These are phyloP conservation scores for Zosterops pallidus DNA, from an alignment of 2,113 vertebrate species.

Conservation along the genomic window DNA sequence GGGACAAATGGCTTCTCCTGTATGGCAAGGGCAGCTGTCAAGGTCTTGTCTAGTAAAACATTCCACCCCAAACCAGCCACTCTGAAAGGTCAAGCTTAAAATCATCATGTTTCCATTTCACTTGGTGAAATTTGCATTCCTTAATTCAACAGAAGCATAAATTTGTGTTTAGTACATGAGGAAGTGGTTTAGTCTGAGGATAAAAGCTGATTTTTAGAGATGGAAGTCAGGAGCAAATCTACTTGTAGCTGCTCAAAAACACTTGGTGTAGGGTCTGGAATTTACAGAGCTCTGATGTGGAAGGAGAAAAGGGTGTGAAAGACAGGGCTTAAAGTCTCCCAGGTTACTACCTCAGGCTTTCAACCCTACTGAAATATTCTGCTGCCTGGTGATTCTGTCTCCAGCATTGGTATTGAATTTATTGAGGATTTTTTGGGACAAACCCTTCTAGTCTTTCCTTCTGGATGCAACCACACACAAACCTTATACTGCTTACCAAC, in stretches of 20 bases:
- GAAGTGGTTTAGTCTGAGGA: neutral
- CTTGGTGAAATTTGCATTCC: neutral
- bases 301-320: neutral
- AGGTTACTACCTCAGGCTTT: neutral
- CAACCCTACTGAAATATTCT: neutral
- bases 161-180: neutral
- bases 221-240: neutral
- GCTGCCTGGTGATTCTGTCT: neutral
- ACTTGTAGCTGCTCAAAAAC: neutral
- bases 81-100: neutral
- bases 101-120: neutral
- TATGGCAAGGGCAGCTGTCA: neutral
- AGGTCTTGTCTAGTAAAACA: neutral
- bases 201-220: neutral
- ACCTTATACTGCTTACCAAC: constrained; percentile 77
- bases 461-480: neutral
- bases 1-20: neutral
- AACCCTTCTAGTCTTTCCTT: neutral
- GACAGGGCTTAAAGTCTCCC: neutral
- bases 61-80: neutral
- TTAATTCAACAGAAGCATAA: neutral
- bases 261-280: neutral
- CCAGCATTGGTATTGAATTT: neutral
- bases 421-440: neutral
- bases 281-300: neutral